Conservation (phyloP, 2,888 invertebrate species). For the Eupeodes latifasciatus region DNA sequence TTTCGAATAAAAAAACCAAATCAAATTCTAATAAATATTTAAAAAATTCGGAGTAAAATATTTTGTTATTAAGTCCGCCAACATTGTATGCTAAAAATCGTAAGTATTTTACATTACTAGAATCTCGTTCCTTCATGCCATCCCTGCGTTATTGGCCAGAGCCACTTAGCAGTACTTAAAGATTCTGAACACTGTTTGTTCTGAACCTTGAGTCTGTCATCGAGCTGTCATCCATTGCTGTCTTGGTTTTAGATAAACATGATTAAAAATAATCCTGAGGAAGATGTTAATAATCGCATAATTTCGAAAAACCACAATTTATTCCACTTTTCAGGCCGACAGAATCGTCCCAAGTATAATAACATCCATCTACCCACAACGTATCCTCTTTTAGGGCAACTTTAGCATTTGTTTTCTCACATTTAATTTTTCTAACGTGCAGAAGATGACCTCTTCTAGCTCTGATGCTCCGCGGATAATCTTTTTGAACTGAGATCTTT, state of each 20-base stretch:
- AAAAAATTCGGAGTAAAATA: background rate
- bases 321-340: too few species aligned
- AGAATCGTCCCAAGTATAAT: too few species aligned
- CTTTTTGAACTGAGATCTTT: background rate
- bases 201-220: background rate
- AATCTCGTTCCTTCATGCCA: background rate
- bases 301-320: background rate
- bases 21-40: conserved; percentile 4
- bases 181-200: background rate
- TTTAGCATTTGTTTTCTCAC: too few species aligned
- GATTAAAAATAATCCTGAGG: background rate
- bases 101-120: background rate
- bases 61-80: conserved; percentile 6
- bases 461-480: too few species aligned
- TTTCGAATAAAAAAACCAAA: conserved; percentile 5
- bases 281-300: conserved; percentile 27
- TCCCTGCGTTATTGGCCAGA: conserved; percentile 5
- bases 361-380: too few species aligned
- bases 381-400: too few species aligned
- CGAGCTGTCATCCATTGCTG: background rate
- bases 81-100: conserved; percentile 6
- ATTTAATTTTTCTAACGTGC: too few species aligned
- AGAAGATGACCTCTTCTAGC: too few species aligned
- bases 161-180: background rate
- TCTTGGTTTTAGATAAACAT: background rate